Conservation (phyloP, 92 coral and sea anemone genomes). For the Pocillopora meandrina region DNA sequence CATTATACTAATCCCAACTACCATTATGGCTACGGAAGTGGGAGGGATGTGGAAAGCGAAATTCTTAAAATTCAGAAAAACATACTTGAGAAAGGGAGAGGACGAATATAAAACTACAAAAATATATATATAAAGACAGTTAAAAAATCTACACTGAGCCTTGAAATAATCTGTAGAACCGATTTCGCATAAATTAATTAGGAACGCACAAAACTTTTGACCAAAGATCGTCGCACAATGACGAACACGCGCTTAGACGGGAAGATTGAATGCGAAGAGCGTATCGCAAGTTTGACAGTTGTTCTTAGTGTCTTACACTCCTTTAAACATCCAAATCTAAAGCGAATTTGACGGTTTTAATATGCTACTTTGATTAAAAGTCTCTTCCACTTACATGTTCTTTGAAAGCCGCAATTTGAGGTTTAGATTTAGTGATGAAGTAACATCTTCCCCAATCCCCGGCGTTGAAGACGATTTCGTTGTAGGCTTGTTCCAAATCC, state of each 20-base stretch:
- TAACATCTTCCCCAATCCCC: constrained; percentile 93
- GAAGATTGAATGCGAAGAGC: constrained; percentile 8
- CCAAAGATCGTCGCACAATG: constrained; percentile 17
- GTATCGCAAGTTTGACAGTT: not conserved
- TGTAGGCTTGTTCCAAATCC: constrained; percentile 78
- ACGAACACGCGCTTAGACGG: constrained; percentile 31
- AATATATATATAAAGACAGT: not conserved
- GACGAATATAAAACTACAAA: not conserved
- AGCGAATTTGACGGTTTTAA: not conserved
- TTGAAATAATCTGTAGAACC: not conserved
- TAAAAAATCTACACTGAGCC: no score
- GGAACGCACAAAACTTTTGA: constrained; percentile 5
- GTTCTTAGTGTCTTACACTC: not conserved
- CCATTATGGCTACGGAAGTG: constrained; percentile 49
- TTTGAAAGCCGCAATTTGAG: constrained; percentile 92
- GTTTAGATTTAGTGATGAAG: constrained; percentile 85
- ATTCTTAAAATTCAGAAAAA: not conserved
- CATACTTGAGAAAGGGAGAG: not conserved
- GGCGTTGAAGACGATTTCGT: constrained; percentile 75
- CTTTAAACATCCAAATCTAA: not conserved
- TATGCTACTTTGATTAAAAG: not conserved
- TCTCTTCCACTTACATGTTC: constrained; percentile 79
- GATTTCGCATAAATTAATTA: constrained; percentile 12
- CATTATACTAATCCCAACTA: not conserved
- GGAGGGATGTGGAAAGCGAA: constrained; percentile 18